Base-by-base conservation (phyloP, 2,797 vertebrate genomes). In the Trachurus trachurus region DNA sequence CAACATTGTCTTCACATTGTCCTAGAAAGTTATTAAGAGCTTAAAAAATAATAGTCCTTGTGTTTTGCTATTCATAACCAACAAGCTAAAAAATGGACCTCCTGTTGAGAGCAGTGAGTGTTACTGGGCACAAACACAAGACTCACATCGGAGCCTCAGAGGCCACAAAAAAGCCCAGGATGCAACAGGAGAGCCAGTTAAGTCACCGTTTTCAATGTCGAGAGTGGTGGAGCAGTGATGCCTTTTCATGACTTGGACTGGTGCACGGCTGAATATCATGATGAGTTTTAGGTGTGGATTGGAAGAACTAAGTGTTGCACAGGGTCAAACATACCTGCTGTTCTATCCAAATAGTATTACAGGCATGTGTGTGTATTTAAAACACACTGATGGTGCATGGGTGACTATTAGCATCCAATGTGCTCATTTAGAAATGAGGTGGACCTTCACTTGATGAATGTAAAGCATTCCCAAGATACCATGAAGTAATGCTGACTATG, bases 361-460 rank as follows among this genome's bases (percentile, higher is more conserved):
- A 56, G 22, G n/a, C 19, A 11, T 56, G 29, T 15, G 17, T n/a
- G 44, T 53, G 8, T 29, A 34, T 70, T 61, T 42, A 44, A 69
- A 62, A 50, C 3, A 53, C 44, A 9, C 26, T 60, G 45, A 5
- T 40, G 17, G 15, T 75, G 50, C 40, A 67, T 44, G 29, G 16
- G 57, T 54, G 29, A 12, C 26, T 50, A 6, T 49, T 45, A 49
- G 17, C 7, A 39, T 19, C 26, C 13, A 19, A 50, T 45, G 52
- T 68, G 57, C 47, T 59, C 34, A 77, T 80, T 61, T 68, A 81
- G 65, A 62, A 85, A 61, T 42, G 40, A 64, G 26, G 62, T 42
- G 6, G 58, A 66, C 21, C 31, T 44, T 21, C 47, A 11, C 29
- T 65, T 1, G 5, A 64, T 44, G 9, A 53, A 63, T 56, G 49